phyloP scores from a whole-genome alignment of 2,888 invertebrate species.

The Ethmia dodecea region DNA sequence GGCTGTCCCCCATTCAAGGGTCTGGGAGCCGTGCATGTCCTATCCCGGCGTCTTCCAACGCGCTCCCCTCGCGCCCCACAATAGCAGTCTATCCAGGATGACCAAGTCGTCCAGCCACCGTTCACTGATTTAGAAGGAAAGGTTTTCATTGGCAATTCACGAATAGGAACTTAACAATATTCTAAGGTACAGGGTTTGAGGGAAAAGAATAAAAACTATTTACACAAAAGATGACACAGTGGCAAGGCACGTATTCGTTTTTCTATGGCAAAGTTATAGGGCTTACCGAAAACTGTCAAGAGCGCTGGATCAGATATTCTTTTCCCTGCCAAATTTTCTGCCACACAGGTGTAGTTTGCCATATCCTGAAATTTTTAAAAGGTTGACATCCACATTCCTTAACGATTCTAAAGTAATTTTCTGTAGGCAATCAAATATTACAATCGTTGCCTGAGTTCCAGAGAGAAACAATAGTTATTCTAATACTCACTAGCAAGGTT shows the following conservation, averaged over 20 bases:
- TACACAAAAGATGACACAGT: not conserved
- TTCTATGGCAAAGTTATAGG: not conserved
- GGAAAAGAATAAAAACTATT: conserved; percentile 6
- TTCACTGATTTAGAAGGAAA: too few species aligned
- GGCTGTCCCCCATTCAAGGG: conserved; percentile 94
- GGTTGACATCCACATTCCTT: not conserved
- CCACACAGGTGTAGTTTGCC: conserved; percentile 97
- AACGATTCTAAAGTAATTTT: not conserved
- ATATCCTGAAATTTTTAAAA: conserved; percentile 79
- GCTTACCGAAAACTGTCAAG: conserved; percentile 94
- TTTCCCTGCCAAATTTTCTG: conserved; percentile 94
- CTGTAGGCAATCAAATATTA: not conserved
- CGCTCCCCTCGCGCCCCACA: conserved; percentile 81
- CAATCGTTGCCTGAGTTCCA: not conserved
- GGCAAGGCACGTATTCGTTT: not conserved
- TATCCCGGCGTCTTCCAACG: conserved; percentile 88
- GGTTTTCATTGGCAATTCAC: too few species aligned
- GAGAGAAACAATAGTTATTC: not conserved
- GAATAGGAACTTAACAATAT: too few species aligned
- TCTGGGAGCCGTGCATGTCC: conserved; percentile 91
- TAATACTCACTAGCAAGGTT: conserved; percentile 78
- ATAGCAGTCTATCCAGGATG: conserved; percentile 90
- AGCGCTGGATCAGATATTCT: conserved; percentile 90
- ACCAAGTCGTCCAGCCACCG: conserved; percentile 97
- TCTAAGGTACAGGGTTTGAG: not conserved